Evolutionary conservation across 2,113 vertebrate genomes (phyloP).

Genomic region (Bubo scandiacus): DNA sequence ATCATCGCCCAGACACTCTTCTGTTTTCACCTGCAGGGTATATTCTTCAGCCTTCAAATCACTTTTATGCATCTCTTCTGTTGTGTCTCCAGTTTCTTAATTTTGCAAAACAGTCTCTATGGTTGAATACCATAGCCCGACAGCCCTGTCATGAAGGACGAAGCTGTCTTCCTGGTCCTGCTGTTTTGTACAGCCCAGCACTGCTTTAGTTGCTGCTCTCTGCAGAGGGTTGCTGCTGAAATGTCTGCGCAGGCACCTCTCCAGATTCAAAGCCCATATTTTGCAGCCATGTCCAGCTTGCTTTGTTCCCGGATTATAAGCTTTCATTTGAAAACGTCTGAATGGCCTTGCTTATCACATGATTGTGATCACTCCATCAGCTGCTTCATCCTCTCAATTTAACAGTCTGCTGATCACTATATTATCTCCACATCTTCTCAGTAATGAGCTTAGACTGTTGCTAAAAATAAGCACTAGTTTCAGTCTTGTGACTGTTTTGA

Average conservation of each 20-base stretch:
- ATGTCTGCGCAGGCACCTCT: not conserved
- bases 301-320: not conserved
- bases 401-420: not conserved
- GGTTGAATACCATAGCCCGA: not conserved
- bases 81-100: not conserved
- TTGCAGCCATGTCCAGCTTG: rapidly evolving
- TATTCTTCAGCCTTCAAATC: not conserved
- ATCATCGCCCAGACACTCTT: not conserved
- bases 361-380: not conserved
- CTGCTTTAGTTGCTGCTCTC: not conserved
- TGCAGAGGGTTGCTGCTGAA: not conserved
- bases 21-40: not conserved
- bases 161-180: not conserved
- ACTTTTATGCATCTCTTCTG: not conserved
- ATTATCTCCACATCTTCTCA: not conserved
- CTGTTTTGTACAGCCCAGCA: not conserved
- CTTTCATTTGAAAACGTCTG: not conserved
- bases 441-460: not conserved
- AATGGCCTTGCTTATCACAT: not conserved
- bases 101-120: not conserved
- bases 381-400: not conserved
- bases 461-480: conserved; percentile 7
- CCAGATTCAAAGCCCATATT: not conserved
- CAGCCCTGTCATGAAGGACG: not conserved
- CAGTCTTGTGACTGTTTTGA: not conserved